Percentiles rank a stretch among this genome's conserved stretches.
These are phyloP conservation scores for Euleptes europaea DNA, from an alignment of 2,113 vertebrate genomes.

Conservation along the genomic window DNA sequence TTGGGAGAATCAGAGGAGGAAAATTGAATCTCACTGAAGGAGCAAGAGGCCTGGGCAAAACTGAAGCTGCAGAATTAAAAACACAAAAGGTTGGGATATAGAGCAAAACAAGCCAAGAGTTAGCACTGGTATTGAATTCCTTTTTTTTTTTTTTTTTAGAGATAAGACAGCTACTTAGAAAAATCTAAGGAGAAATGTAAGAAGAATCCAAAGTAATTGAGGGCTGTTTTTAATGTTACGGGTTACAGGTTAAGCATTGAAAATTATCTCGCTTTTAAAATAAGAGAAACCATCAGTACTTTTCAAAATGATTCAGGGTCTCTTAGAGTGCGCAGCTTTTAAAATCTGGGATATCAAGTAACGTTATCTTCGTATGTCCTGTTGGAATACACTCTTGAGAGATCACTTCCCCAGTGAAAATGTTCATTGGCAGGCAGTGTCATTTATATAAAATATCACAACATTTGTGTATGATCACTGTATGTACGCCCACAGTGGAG, in stretches of 20 bases:
- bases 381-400: slow-evolving; percentile 22
- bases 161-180: background rate
- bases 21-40: no score
- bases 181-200: slow-evolving; percentile 37
- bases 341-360: slow-evolving; percentile 31
- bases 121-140: background rate
- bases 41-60: background rate
- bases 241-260: background rate
- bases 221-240: slow-evolving; percentile 10
- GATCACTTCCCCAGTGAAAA: slow-evolving; percentile 6
- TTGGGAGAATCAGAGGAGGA: no score
- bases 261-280: slow-evolving; percentile 5
- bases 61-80: background rate
- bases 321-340: slow-evolving; percentile 31
- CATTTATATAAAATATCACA: slow-evolving; percentile 43
- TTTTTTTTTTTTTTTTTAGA: background rate
- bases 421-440: slow-evolving; percentile 39
- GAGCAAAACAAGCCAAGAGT: background rate
- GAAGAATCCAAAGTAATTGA: background rate
- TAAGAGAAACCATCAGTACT: background rate
- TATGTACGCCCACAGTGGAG: slow-evolving; percentile 29
- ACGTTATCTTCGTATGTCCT: background rate
- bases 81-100: background rate
- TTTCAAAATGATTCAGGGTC: slow-evolving; percentile 35
- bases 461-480: slow-evolving; percentile 48